Evolutionary conservation across 2,888 invertebrate species (phyloP).

Genomic region (Dicyrtoma fusca): DNA sequence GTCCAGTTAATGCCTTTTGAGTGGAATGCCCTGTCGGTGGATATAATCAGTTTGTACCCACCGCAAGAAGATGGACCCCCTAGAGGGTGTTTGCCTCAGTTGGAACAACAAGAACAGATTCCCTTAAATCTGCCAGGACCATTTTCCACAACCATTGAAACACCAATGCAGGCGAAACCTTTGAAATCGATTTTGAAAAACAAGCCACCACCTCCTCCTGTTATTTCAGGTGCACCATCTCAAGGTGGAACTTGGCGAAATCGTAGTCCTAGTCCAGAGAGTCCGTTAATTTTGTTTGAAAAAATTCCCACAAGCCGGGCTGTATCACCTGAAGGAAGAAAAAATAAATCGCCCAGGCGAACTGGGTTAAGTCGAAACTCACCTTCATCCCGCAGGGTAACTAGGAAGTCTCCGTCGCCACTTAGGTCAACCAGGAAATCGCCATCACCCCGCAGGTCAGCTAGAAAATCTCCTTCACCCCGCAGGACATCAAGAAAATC

Average conservation of each 20-base stretch:
- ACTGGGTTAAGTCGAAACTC: not conserved
- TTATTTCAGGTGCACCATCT: slow-evolving; percentile 1
- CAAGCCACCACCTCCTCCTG: slow-evolving; percentile 30
- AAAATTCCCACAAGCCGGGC: not conserved
- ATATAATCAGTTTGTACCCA: not conserved
- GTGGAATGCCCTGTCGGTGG: slow-evolving; percentile 28
- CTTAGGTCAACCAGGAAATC: not conserved
- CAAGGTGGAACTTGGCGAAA: not conserved
- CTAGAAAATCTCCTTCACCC: not conserved
- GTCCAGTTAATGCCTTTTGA: slow-evolving; percentile 28
- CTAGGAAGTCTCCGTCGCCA: not conserved
- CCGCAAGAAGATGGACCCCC: not conserved
- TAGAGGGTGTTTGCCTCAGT: not conserved
- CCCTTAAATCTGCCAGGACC: slow-evolving; percentile 1
- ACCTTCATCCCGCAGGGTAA: not conserved
- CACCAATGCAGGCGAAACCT: not conserved
- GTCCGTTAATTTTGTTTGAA: slow-evolving; percentile 20
- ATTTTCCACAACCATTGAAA: not conserved
- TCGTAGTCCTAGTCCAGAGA: slow-evolving; percentile 1
- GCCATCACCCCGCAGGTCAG: not conserved
- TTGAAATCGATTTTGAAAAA: slow-evolving; percentile 17
- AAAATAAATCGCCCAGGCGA: not conserved
- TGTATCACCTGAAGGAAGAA: slow-evolving; percentile 3
- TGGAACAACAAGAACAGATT: not conserved
- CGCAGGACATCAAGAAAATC: not conserved